phyloP scores from a whole-genome alignment of 2,797 vertebrate genomes.

The Sebastes kiyomatsui region DNA sequence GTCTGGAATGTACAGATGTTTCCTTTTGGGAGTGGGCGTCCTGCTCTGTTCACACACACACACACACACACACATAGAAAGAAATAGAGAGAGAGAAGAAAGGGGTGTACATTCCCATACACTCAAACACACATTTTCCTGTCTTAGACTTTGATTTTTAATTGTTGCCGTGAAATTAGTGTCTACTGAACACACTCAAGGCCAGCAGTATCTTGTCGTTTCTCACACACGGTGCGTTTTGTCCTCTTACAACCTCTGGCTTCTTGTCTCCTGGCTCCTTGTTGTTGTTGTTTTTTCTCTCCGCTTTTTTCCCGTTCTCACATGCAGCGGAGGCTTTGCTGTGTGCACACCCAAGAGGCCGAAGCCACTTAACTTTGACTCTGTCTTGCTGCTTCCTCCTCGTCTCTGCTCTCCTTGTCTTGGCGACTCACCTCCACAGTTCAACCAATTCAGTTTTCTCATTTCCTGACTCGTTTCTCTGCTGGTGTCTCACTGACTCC shows the following conservation, averaged over 20 bases:
- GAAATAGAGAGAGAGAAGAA: conserved; percentile 29
- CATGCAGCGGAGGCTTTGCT: conserved; percentile 32
- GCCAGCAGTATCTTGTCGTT: not conserved
- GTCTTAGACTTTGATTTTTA: not conserved
- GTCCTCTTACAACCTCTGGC: conserved; percentile 27
- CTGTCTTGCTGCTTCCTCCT: not conserved
- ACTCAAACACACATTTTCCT: conserved; percentile 20
- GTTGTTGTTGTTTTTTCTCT: not conserved
- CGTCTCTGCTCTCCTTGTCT: conserved; percentile 12
- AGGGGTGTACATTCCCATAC: conserved; percentile 31
- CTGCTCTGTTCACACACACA: conserved; percentile 65
- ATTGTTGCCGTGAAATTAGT: conserved; percentile 2
- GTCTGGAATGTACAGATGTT: conserved; percentile 98
- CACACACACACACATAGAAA: not conserved
- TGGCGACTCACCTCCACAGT: not conserved
- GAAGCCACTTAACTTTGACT: not conserved
- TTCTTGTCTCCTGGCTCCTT: not conserved
- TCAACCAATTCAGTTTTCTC: conserved; percentile 17
- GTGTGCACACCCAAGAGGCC: not conserved
- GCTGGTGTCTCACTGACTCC: not conserved
- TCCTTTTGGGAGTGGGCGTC: conserved; percentile 87
- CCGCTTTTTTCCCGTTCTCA: conserved; percentile 29
- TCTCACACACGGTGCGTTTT: not conserved
- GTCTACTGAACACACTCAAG: conserved; percentile 7
- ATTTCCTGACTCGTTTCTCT: conserved; percentile 12